Base-by-base conservation (phyloP, 2,888 invertebrate species). In the Drosophila algonquin region DNA sequence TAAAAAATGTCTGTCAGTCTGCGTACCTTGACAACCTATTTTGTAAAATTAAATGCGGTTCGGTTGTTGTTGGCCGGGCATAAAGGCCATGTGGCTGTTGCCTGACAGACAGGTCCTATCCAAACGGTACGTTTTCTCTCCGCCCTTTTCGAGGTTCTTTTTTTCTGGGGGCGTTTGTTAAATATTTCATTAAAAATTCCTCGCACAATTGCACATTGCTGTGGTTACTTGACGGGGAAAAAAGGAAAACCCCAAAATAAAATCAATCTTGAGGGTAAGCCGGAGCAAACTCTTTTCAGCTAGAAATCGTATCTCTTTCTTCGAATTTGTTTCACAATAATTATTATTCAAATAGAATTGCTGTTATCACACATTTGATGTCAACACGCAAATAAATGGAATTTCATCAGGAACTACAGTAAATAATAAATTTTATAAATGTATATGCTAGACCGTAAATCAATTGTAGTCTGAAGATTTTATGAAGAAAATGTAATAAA, bases 171-270 rank as follows among this genome's bases (percentile, higher is more conserved):
- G 53, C 40, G 63, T 58, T 67, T 69, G 60, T 53, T 52, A 64
- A 67, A 71, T 71, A 68, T 73, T 82, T 75, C 75, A 76, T 74
- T 75, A 64, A 59, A 80, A 76, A 82, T 80, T 80, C 68, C 54
- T 48, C 10, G 54, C 75, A 65, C 75, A 79, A 68, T 57, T 73
- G 57, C 64, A 71, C 63, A 60, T 58, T 63, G 53, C 47, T 60
- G 57, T 50, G 54, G 67, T 59, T 50, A 18, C 45, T 61, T 44
- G 51, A 44, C 21, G n/a, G 40, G 40, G 14, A 27, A 32, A 12
- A 53, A 47, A 58, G 32, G n/a, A 24, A 70, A 55, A 63, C 45
- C 51, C 47, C 4, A n/a, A 53, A 73, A 56, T 48, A 60, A 56
- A 63, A 50, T 24, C 57, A 47, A 27, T 61, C 54, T 24, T 47